A percentile compares a stretch with the other conserved stretches of the same genome.
These are phyloP conservation scores for Spisula subtruncata DNA, from an alignment of 2,888 invertebrate species.

Conservation along the genomic window DNA sequence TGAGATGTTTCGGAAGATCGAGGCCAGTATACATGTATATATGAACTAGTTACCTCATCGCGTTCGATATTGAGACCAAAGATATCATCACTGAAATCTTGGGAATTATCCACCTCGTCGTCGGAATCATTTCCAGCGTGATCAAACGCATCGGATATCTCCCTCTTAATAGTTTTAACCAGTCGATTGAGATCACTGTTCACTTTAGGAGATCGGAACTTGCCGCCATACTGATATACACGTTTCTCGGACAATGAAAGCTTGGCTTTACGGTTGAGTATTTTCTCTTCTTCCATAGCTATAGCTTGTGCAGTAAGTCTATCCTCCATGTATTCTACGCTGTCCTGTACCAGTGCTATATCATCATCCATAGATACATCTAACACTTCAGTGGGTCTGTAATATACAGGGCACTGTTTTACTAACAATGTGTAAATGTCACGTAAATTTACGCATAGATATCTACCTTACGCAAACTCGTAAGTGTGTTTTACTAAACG, in stretches of 20 bases:
- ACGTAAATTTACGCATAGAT: no score
- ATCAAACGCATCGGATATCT: constrained; percentile 29
- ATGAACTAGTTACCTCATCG: constrained; percentile 37
- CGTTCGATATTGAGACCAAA: constrained; percentile 42
- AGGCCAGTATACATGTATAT: no score
- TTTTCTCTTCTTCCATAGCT: constrained; percentile 27
- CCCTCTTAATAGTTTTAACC: constrained; percentile 25
- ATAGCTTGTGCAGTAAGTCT: constrained; percentile 56
- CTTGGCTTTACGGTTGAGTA: neutral
- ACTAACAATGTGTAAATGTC: no score
- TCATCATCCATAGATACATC: constrained; percentile 54
- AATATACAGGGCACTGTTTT: no score
- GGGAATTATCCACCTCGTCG: constrained; percentile 40
- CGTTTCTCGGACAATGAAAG: constrained; percentile 25
- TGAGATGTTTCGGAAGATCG: no score
- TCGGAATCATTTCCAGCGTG: constrained; percentile 31
- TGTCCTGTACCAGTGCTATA: constrained; percentile 57
- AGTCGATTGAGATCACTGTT: constrained; percentile 21
- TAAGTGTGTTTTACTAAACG: no score
- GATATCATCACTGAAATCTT: constrained; percentile 49
- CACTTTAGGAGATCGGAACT: constrained; percentile 22
- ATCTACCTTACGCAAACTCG: no score
- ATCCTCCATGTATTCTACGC: constrained; percentile 67
- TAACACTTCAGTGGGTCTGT: constrained; percentile 22
- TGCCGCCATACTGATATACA: constrained; percentile 37